These are phyloP conservation scores for Harpalus rubripes DNA, from an alignment of 2,888 invertebrate genomes.

Conservation along the genomic window DNA sequence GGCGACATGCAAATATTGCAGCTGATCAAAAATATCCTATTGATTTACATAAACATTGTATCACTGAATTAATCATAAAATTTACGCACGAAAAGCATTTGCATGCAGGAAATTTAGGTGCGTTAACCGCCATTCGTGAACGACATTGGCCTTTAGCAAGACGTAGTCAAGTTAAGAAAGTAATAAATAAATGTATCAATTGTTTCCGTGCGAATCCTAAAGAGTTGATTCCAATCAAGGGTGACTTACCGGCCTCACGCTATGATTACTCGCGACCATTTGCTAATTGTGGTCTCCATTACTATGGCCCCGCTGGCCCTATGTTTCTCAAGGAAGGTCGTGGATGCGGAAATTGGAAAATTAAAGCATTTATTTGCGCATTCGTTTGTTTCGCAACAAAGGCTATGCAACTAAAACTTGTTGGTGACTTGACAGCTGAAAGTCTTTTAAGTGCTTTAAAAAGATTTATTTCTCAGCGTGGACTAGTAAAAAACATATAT, in stretches of 20 bases:
- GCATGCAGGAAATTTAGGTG: constrained; percentile 68
- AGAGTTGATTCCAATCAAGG: constrained; percentile 4
- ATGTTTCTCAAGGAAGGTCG: constrained; percentile 65
- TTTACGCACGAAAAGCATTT: constrained; percentile 53
- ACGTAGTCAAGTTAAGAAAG: background rate
- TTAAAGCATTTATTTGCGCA: constrained; percentile 69
- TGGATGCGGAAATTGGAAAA: constrained; percentile 51
- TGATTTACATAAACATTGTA: constrained; percentile 28
- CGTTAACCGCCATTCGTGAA: constrained; percentile 1
- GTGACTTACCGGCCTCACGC: constrained; percentile 29
- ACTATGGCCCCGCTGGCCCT: constrained; percentile 69
- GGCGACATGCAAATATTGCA: constrained; percentile 17
- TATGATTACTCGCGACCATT: constrained; percentile 34
- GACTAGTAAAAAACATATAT: constrained; percentile 70
- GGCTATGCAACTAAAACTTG: constrained; percentile 73
- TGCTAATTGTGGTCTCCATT: constrained; percentile 61
- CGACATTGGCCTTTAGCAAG: background rate
- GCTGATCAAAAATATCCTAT: constrained; percentile 21
- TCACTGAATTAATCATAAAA: constrained; percentile 52
- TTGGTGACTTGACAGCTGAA: constrained; percentile 71
- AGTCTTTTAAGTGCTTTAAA: constrained; percentile 72
- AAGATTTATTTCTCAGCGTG: constrained; percentile 72
- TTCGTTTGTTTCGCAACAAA: constrained; percentile 72
- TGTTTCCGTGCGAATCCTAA: constrained; percentile 4
- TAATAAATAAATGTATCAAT: background rate